These are phyloP conservation scores for Pandion haliaetus DNA, from an alignment of 2,113 vertebrate species.

Conservation along the genomic window DNA sequence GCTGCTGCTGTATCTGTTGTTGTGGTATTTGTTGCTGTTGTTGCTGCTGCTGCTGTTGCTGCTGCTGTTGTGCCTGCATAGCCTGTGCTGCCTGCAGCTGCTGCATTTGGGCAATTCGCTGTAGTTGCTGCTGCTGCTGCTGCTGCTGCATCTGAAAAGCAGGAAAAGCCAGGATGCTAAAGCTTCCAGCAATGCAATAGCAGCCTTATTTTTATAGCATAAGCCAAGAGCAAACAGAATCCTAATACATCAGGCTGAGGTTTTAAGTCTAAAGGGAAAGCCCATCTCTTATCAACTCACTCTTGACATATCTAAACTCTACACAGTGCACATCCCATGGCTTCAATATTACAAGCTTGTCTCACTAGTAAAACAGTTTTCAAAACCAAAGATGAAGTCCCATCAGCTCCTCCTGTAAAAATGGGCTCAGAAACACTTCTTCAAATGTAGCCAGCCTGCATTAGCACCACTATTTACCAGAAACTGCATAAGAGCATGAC, in stretches of 20 bases:
- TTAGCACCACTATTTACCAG: neutral
- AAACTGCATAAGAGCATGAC: neutral
- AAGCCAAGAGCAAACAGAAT: neutral
- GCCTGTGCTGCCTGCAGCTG: conserved; percentile 74
- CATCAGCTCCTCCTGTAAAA: neutral
- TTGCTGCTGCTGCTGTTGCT: conserved; percentile 73
- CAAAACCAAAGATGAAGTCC: neutral
- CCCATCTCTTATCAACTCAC: neutral
- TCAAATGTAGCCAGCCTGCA: neutral
- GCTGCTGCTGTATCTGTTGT: conserved; percentile 76
- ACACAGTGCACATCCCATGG: neutral
- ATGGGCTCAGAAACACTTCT: neutral
- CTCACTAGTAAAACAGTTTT: neutral
- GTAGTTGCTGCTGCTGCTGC: conserved; percentile 75
- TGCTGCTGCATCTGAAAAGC: conserved; percentile 71
- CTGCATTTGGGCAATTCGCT: conserved; percentile 81
- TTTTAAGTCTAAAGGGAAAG: neutral
- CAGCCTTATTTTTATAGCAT: neutral
- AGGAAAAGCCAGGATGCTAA: neutral
- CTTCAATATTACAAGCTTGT: neutral
- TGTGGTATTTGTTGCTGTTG: conserved; percentile 73
- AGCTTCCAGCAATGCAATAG: neutral
- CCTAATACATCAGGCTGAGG: neutral
- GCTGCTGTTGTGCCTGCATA: conserved; percentile 73
- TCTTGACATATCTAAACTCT: neutral